Base-by-base conservation (phyloP, 1,140 invertebrate genomes). In the Drosophila nebulosa region DNA sequence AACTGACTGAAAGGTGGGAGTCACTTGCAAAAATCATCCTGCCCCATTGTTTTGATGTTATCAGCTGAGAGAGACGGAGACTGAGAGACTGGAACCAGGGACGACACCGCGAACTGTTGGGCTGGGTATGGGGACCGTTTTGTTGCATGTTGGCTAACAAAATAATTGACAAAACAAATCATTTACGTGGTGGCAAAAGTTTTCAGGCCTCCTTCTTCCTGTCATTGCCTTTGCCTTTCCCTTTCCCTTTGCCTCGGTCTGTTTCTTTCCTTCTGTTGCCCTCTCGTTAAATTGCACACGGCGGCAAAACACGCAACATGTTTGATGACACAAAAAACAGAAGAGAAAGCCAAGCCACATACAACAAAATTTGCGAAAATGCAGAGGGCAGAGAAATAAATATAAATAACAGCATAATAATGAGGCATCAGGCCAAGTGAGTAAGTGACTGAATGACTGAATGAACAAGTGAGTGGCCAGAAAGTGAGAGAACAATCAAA, bases 111-210 rank as follows among this genome's bases (percentile, higher is more conserved):
- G 9, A 21, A 10, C 18, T 46, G 39, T 42, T 2, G 16, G 39
- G 16, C 24, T 24, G 35, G 18, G 39, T 6, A 14, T 21, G 16
- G 39, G 16, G 39, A 46, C 39, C 42, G 50, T 21, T 26, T 60
- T 26, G 76, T 89, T 90, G 86, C 79, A 83, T 83, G 79, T 71
- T 71, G 56, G 78, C 86, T 90, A 90, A 90, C 86, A 79, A 78
- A 90, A 90, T 90, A 90, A 90, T 90, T 90, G 86, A 90, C 86
- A 90, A 90, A 90, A 90, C 86, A 90, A 90, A 90, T 90, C 81
- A 78, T 90, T 86, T 86, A 85, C 78, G 77, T 83, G 79, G 83
- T 83, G 79, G 83, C 84, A 71, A 88, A 86, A 86, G 79, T 62
- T 86, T 83, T 66, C 53, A 64, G 60, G 18, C 74, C 50, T 21